phyloP scores from a whole-genome alignment of 2,113 vertebrate species.

The Stegostoma tigrinum region DNA sequence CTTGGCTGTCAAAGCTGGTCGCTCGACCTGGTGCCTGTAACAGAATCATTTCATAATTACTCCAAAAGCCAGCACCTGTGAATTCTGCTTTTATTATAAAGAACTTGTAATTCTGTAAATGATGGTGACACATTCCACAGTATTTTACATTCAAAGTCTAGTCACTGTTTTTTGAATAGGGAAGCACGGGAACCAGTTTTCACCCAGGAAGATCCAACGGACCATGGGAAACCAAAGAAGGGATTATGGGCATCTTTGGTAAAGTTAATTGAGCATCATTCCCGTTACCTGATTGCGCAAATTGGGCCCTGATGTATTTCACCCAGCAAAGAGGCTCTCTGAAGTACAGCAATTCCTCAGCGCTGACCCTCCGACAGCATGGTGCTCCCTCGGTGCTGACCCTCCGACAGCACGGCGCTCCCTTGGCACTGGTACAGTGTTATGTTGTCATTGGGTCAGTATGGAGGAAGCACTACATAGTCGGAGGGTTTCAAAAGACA shows the following conservation, averaged over 20 bases:
- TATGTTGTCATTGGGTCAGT: no score
- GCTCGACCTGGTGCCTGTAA: constrained; percentile 84
- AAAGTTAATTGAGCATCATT: not conserved
- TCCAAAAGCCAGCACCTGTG: not conserved
- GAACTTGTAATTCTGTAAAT: not conserved
- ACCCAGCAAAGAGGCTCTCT: not conserved
- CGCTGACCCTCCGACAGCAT: not conserved
- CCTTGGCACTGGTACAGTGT: not conserved
- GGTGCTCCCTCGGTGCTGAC: not conserved
- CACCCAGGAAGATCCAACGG: no score
- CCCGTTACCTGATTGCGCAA: not conserved
- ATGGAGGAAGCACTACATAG: no score
- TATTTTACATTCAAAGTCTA: not conserved
- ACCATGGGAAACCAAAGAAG: not conserved
- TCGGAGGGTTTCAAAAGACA: no score
- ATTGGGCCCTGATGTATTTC: not conserved
- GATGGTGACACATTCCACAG: not conserved
- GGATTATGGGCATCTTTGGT: not conserved
- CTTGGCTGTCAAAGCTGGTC: constrained; percentile 95
- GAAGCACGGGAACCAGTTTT: no score
- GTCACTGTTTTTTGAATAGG: not conserved
- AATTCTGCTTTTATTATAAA: not conserved
- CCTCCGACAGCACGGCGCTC: not conserved
- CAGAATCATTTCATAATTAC: constrained; percentile 40
- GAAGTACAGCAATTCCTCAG: no score